Percentiles rank a stretch among this genome's conserved stretches.
phyloP scores from a whole-genome alignment of 2,797 vertebrate genomes.

The Trichosurus vulpecula region DNA sequence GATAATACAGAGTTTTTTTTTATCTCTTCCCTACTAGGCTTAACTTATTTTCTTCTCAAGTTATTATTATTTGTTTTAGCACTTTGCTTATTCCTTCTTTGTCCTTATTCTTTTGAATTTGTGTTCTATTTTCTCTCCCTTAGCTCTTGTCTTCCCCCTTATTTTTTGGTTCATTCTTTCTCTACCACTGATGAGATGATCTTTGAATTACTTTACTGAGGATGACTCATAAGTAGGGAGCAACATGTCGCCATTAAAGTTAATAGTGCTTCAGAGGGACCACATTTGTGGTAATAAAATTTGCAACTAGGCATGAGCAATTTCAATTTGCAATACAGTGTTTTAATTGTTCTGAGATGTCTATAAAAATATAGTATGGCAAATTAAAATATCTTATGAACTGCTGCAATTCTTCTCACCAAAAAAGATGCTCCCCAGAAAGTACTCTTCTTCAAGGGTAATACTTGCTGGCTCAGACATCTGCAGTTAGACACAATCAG shows the following conservation, averaged over 20 bases:
- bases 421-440: conserved; percentile 7
- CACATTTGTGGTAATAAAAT: conserved; percentile 53
- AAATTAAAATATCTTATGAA: conserved; percentile 53
- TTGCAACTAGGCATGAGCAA: conserved; percentile 25
- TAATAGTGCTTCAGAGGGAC: conserved; percentile 61
- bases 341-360: conserved; percentile 60
- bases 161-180: not conserved
- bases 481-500: not conserved
- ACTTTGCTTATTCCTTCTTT: not conserved
- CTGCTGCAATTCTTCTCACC: conserved; percentile 24
- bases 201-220: conserved; percentile 14
- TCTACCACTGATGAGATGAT: not conserved
- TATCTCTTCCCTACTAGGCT: fast-evolving
- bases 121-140: not conserved
- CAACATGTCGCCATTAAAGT: conserved; percentile 45
- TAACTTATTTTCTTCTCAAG: not conserved
- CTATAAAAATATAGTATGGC: conserved; percentile 56
- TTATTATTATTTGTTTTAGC: not conserved
- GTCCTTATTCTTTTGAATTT: not conserved
- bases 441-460: not conserved
- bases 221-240: conserved; percentile 51
- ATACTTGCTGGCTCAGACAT: not conserved
- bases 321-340: conserved; percentile 48
- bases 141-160: not conserved
- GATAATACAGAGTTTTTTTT: not conserved